Conservation (phyloP, 2,888 invertebrate genomes). For the Gnatocerus cornutus region DNA sequence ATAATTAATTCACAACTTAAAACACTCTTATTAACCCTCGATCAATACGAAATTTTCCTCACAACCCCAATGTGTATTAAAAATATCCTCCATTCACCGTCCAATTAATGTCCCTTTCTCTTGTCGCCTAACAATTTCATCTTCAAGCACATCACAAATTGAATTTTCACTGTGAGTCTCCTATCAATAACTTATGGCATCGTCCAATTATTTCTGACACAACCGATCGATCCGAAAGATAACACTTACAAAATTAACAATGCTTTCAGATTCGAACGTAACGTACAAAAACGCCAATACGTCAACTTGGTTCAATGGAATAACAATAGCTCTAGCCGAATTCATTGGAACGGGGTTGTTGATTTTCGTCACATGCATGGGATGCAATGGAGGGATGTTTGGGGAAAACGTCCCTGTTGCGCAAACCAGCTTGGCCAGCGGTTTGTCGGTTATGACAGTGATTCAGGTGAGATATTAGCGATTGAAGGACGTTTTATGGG, state of each 20-base stretch:
- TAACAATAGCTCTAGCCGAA: constrained; percentile 71
- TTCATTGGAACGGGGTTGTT: constrained; percentile 79
- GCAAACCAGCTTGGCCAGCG: constrained; percentile 75
- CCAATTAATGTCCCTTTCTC: not conserved
- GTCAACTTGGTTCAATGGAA: constrained; percentile 7
- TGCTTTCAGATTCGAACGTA: constrained; percentile 34
- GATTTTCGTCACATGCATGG: constrained; percentile 83
- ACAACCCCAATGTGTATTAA: too few relatives aligned
- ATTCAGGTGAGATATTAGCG: constrained; percentile 74
- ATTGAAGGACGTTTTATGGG: not conserved
- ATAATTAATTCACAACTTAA: too few relatives aligned
- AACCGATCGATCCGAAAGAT: constrained; percentile 18
- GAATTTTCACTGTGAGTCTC: constrained; percentile 9
- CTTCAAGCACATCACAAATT: not conserved
- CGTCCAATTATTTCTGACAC: constrained; percentile 26
- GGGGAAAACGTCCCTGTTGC: constrained; percentile 56
- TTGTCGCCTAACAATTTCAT: constrained; percentile 4
- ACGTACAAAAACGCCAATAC: constrained; percentile 27
- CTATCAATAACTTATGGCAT: constrained; percentile 18
- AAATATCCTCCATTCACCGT: not conserved
- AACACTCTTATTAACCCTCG: too few relatives aligned
- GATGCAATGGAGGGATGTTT: constrained; percentile 70
- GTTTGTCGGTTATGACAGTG: constrained; percentile 79
- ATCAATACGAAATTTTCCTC: too few relatives aligned
- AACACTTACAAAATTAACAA: constrained; percentile 16